Percentiles rank a stretch among this genome's conserved stretches.
These are phyloP conservation scores for Sebastes itinus DNA, from an alignment of 2,797 vertebrate genomes.

Conservation along the genomic window DNA sequence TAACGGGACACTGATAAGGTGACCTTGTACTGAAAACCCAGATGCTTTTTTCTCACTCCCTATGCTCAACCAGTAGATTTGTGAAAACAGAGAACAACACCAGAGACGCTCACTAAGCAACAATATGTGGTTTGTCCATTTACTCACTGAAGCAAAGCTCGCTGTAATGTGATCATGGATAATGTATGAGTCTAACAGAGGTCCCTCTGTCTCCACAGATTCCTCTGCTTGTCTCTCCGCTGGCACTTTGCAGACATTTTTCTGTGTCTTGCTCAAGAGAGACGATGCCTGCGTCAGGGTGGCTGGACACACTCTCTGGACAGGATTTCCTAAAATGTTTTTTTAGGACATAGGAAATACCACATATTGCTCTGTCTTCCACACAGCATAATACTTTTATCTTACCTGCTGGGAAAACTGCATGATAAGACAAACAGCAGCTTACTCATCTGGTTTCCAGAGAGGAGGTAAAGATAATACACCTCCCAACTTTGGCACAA, in stretches of 20 bases:
- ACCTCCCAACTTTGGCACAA: neutral
- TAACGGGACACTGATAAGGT: neutral
- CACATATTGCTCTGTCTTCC: neutral
- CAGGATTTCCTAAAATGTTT: neutral
- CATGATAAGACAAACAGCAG: neutral
- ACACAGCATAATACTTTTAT: neutral
- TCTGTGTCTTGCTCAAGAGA: constrained; percentile 26
- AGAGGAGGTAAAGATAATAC: neutral
- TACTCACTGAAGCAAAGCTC: constrained; percentile 16
- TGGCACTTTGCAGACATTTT: constrained; percentile 27
- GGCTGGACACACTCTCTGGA: neutral
- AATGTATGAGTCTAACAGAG: constrained; percentile 65
- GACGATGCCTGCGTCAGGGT: neutral
- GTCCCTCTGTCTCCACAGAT: constrained; percentile 60
- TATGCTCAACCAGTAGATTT: constrained; percentile 12
- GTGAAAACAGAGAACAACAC: constrained; percentile 28
- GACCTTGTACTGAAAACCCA: constrained; percentile 40
- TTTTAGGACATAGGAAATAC: neutral
- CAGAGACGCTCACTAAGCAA: constrained; percentile 24
- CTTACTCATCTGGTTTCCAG: neutral
- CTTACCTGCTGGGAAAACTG: neutral
- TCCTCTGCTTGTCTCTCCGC: constrained; percentile 38
- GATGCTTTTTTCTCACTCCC: constrained; percentile 38
- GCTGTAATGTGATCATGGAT: constrained; percentile 68
- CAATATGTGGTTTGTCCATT: constrained; percentile 55